These are phyloP conservation scores for Dicyrtomina minuta DNA, from an alignment of 2,888 invertebrate genomes.

Conservation along the genomic window DNA sequence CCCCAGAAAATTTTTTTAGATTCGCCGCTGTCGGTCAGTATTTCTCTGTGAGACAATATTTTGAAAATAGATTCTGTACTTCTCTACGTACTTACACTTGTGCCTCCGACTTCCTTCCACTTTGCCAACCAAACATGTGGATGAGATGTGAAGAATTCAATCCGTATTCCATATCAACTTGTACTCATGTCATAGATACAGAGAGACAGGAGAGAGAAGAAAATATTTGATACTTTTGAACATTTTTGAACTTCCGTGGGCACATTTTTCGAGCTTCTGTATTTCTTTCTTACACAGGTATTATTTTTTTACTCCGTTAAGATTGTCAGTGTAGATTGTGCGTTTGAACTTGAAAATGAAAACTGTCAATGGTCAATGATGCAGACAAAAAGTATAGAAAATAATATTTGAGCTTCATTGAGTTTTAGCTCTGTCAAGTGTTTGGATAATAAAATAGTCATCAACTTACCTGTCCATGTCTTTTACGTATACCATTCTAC, in stretches of 20 bases:
- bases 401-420: constrained; percentile 9
- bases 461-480: not conserved
- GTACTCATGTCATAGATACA: not conserved
- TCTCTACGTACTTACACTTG: not conserved
- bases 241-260: constrained; percentile 15
- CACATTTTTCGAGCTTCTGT: constrained; percentile 28
- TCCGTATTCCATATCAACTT: too few relatives aligned
- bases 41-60: too few relatives aligned
- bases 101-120: too few relatives aligned
- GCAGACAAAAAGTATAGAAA: constrained; percentile 17
- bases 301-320: too few relatives aligned
- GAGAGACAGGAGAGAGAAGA: too few relatives aligned
- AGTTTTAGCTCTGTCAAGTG: constrained; percentile 3
- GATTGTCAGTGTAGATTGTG: too few relatives aligned
- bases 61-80: too few relatives aligned
- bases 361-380: constrained; percentile 23
- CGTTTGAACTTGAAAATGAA: not conserved
- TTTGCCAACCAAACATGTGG: too few relatives aligned
- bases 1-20: too few relatives aligned
- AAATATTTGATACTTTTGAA: not conserved
- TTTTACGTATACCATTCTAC: not conserved
- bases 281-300: constrained; percentile 10
- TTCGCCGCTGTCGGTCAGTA: too few relatives aligned
- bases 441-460: not conserved
- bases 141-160: too few relatives aligned